Evolutionary conservation across 2,888 invertebrate species (phyloP).

Genomic region (Cerastis leucographa): DNA sequence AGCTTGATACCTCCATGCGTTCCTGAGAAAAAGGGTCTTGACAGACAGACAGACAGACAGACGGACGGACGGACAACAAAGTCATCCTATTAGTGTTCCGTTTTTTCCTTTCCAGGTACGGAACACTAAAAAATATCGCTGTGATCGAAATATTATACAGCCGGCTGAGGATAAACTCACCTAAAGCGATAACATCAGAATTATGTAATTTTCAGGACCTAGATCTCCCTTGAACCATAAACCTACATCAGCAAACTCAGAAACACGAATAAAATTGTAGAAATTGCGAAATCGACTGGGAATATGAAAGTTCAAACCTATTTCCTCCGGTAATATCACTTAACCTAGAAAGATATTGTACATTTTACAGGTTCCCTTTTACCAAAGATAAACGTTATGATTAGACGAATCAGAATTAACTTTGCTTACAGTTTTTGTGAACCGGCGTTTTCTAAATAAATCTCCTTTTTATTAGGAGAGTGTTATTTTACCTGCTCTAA

Average conservation of each 20-base stretch:
- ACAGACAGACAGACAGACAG: too few species aligned
- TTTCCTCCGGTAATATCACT: conserved; percentile 42
- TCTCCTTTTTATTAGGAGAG: background rate
- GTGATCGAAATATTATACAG: background rate
- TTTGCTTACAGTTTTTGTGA: conserved; percentile 3
- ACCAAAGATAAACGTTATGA: conserved; percentile 21
- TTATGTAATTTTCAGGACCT: conserved; percentile 5
- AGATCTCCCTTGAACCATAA: conserved; percentile 16
- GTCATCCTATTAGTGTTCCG: background rate
- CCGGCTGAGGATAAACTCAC: background rate
- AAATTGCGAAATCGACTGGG: conserved; percentile 17
- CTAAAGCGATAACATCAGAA: background rate
- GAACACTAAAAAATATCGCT: background rate
- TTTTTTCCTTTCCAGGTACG: background rate
- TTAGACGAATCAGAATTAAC: conserved; percentile 17
- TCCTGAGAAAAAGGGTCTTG: too few species aligned
- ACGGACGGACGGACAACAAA: background rate
- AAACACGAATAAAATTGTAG: conserved; percentile 18
- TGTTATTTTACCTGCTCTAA: background rate
- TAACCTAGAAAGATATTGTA: conserved; percentile 53
- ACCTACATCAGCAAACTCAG: conserved; percentile 20
- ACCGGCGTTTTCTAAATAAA: background rate
- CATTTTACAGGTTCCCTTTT: conserved; percentile 23
- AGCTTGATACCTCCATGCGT: too few species aligned
- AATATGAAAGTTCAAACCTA: conserved; percentile 39